A percentile compares a stretch with the other conserved stretches of the same genome.
These are phyloP conservation scores for Labroides dimidiatus DNA, from an alignment of 2,797 vertebrate genomes.

Conservation along the genomic window DNA sequence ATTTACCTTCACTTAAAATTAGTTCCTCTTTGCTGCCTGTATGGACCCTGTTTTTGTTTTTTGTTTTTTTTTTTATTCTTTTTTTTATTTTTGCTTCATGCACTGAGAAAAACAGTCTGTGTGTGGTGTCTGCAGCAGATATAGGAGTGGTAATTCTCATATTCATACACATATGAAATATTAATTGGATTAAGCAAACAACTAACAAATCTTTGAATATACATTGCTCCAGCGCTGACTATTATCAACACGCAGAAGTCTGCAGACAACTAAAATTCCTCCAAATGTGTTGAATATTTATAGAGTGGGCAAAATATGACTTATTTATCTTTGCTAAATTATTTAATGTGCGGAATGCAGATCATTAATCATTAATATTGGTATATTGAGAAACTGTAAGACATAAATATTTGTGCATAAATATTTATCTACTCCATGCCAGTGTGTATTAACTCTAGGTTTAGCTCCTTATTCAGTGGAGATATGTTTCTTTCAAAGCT, in stretches of 20 bases:
- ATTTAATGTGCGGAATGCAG: conserved; percentile 74
- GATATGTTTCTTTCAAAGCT: conserved; percentile 60
- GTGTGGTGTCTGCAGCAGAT: conserved; percentile 21
- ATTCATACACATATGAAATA: conserved; percentile 68
- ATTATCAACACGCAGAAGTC: conserved; percentile 68
- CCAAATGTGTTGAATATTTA: conserved; percentile 72
- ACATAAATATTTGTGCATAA: conserved; percentile 80
- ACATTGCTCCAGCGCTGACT: conserved; percentile 54
- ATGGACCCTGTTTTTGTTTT: background rate
- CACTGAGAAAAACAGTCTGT: background rate
- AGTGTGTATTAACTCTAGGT: conserved; percentile 59
- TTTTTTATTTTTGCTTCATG: conserved; percentile 1
- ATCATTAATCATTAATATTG: conserved; percentile 77
- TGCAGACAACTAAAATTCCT: conserved; percentile 56
- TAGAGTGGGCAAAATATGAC: conserved; percentile 70
- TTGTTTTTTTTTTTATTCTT: background rate
- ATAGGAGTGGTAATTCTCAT: conserved; percentile 57
- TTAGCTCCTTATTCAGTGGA: conserved; percentile 54
- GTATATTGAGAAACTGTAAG: conserved; percentile 77
- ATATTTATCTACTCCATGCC: conserved; percentile 71
- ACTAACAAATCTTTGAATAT: conserved; percentile 63
- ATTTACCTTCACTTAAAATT: background rate
- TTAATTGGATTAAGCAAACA: conserved; percentile 72
- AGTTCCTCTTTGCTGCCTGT: background rate
- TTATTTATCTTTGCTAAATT: conserved; percentile 79